Percentiles rank a stretch among this genome's conserved stretches.
Evolutionary conservation across 2,888 invertebrate species (phyloP).

Genomic region (Bursaphelenchus okinawaensis): DNA sequence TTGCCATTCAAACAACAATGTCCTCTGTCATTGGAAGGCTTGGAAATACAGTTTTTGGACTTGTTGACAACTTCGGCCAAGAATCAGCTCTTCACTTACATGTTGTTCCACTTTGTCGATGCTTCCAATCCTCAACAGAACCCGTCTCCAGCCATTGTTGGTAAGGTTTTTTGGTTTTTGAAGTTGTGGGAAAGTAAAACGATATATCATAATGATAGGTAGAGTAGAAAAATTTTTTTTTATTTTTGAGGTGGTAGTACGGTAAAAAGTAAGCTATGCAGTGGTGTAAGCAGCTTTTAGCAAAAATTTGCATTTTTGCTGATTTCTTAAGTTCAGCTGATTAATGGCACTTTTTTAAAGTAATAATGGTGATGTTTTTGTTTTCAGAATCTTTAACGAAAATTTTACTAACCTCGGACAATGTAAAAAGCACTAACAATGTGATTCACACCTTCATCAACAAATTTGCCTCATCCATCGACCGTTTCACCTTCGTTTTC

Average conservation of each 20-base stretch:
- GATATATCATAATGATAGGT: too few species aligned
- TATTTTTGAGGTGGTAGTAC: too few species aligned
- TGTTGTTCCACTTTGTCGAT: neutral
- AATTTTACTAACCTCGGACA: neutral
- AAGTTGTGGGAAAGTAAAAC: too few species aligned
- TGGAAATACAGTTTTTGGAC: slow-evolving; percentile 40
- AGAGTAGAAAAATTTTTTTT: too few species aligned
- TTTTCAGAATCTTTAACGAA: neutral
- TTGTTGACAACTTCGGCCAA: slow-evolving; percentile 30
- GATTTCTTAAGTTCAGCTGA: too few species aligned
- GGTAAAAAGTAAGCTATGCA: too few species aligned
- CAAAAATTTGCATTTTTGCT: too few species aligned
- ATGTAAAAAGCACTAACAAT: neutral
- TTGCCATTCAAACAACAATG: slow-evolving; percentile 22
- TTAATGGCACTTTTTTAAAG: too few species aligned
- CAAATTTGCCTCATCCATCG: neutral
- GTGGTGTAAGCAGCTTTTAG: too few species aligned
- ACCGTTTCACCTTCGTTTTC: neutral
- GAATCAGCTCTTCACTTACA: neutral
- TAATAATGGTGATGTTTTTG: too few species aligned
- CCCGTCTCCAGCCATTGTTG: neutral
- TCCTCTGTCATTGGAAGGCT: slow-evolving; percentile 10
- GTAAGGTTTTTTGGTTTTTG: too few species aligned
- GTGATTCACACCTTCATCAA: neutral
- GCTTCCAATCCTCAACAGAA: neutral